Base-by-base conservation (phyloP, 2,797 vertebrate species). In the Halcyon badia region DNA sequence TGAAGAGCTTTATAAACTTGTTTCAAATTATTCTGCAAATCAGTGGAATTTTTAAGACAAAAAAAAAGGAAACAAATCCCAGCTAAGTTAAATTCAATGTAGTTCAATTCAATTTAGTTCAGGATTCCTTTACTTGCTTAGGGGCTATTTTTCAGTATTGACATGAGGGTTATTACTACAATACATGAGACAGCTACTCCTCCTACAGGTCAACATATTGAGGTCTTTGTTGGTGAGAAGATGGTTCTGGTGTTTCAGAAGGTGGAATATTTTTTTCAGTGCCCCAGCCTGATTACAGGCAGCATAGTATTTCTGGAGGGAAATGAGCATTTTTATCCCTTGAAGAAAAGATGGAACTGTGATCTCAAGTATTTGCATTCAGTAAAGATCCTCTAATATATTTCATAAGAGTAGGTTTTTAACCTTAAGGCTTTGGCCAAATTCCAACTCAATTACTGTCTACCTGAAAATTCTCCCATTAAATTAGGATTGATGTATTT, bases 381-480 rank as follows among this genome's bases (percentile, higher is more conserved):
- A 91, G 66, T 94, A 88, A 84, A 80, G 85, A 80, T 84, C 60
- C 41, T 86, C 51, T 82, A 81, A 49, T 16, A 57, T 24, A 24
- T 94, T 94, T 96, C 70, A 8, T 54, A 78, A 60, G 51, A 91
- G 87, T 56, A 82, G 62, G 69, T 86, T 83, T 82, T 91, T 93
- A 95, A 93, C 89, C 87, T 71, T 80, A 78, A 90, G 87, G 78
- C 89, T 94, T 95, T 96, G 95, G 95, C 88, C 79, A 71, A 83
- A 83, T 91, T 96, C 94, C 95, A 97, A 77, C 75, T 75, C 91
- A 91, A 79, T 96, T 92, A 94, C 83, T 72, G 65, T 51, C 89
- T 94, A 95, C 91, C 93, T 95, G 88, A 73, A 90, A 93, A 84
- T 64, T 80, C 56, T 88, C 80, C 68, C 60, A 44, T 84, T 92